Base-by-base conservation (phyloP, 2,888 invertebrate species). In the Parapristionchus giblindavisi region DNA sequence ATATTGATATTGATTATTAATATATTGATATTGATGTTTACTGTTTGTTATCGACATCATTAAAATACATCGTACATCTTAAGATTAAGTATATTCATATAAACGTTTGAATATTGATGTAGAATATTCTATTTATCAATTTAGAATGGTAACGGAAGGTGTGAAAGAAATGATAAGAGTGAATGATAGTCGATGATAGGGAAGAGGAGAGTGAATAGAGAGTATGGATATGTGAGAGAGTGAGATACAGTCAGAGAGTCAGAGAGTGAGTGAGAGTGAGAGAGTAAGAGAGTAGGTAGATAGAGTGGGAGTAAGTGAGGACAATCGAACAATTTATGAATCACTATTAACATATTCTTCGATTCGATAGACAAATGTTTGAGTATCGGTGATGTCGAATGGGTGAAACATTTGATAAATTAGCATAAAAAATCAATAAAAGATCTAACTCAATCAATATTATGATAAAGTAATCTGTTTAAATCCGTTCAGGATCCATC, bases 401-500 rank as follows among this genome's bases (percentile, higher is more conserved):
- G 58, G 14, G 17, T 4, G 34, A 6, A 17, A n/a, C n/a, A n/a
- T n/a, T n/a, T n/a, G n/a, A n/a, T n/a, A n/a, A n/a, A n/a, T n/a
- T n/a, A n/a, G n/a, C n/a, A n/a, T n/a, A n/a, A n/a, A n/a, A n/a
- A n/a, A n/a, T n/a, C n/a, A n/a, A n/a, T n/a, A n/a, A n/a, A n/a
- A n/a, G n/a, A n/a, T n/a, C n/a, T n/a, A n/a, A n/a, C n/a, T n/a
- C n/a, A n/a, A n/a, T n/a, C n/a, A n/a, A n/a, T n/a, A n/a, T n/a
- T n/a, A n/a, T n/a, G n/a, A n/a, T n/a, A n/a, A n/a, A n/a, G n/a
- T n/a, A n/a, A n/a, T n/a, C n/a, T n/a, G n/a, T n/a, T n/a, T n/a
- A n/a, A n/a, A n/a, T n/a, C n/a, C n/a, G n/a, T n/a, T n/a, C 34
- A 71, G 70, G 70, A 71, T 27, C 38, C 56, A 17, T 48, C 52